These are phyloP conservation scores for Catharus minimus DNA, from an alignment of 2,113 vertebrate species.

Conservation along the genomic window DNA sequence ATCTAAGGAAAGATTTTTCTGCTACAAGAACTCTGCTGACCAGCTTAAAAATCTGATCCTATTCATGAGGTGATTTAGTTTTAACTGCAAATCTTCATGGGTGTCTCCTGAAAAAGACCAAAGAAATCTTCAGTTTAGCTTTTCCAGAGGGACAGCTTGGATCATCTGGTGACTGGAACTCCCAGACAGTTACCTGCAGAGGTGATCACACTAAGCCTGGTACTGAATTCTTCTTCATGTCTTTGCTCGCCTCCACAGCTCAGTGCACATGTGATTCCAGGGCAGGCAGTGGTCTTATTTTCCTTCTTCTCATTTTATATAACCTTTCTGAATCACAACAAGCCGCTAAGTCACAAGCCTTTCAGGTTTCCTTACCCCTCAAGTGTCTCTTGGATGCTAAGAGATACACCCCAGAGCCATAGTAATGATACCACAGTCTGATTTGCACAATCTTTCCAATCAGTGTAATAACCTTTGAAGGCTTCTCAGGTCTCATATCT, in stretches of 20 bases:
- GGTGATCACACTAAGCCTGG: background rate
- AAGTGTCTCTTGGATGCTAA: background rate
- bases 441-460: background rate
- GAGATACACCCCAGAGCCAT: background rate
- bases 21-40: background rate
- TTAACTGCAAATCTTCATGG: background rate
- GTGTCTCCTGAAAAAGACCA: background rate
- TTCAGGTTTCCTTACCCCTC: background rate
- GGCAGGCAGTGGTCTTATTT: background rate
- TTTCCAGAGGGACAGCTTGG: background rate
- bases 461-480: constrained; percentile 17
- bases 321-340: background rate
- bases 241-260: background rate
- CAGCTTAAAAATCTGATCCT: background rate
- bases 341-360: background rate
- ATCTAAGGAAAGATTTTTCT: background rate
- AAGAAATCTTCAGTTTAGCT: background rate
- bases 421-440: background rate
- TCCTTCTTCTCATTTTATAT: background rate
- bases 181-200: background rate
- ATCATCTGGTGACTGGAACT: background rate
- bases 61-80: background rate
- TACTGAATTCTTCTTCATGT: background rate
- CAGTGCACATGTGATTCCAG: accelerated
- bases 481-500: constrained; percentile 18